Evolutionary conservation across 2,797 vertebrate genomes (phyloP).

Genomic region (Parauchenoglanis punctatus): DNA sequence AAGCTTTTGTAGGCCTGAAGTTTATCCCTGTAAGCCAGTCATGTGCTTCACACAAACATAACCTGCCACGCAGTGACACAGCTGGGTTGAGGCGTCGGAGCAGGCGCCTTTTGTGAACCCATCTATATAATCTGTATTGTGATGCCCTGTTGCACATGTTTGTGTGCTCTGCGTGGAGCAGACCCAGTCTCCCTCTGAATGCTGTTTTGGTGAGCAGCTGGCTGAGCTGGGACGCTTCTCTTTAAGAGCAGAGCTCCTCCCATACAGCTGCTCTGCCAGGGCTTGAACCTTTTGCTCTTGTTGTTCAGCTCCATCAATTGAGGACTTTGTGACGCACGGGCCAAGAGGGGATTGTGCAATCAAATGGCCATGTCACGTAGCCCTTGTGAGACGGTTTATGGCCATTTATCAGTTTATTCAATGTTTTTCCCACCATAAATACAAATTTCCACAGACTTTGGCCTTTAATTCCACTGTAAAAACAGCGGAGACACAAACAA

Average conservation of each 20-base stretch:
- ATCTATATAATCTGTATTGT: neutral
- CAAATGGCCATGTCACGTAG: slow-evolving; percentile 68
- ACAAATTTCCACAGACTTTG: neutral
- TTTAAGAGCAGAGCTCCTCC: slow-evolving; percentile 67
- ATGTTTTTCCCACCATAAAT: neutral
- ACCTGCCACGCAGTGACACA: neutral
- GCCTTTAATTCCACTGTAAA: neutral
- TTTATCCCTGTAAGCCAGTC: neutral
- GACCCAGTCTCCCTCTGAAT: neutral
- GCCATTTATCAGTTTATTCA: slow-evolving; percentile 63
- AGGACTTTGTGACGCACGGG: slow-evolving; percentile 66
- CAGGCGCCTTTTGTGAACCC: neutral
- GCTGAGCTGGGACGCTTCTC: slow-evolving; percentile 52
- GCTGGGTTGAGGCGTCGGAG: neutral
- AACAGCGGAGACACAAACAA: neutral
- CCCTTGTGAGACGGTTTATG: slow-evolving; percentile 53
- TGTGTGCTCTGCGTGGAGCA: neutral
- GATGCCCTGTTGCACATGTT: neutral
- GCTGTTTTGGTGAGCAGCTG: slow-evolving; percentile 31
- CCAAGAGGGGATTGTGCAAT: slow-evolving; percentile 69
- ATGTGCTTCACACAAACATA: neutral
- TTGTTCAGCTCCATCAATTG: slow-evolving; percentile 66
- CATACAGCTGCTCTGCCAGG: slow-evolving; percentile 67
- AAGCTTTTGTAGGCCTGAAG: too few relatives aligned
- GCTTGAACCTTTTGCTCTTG: slow-evolving; percentile 66